Percentiles rank a stretch among this genome's conserved stretches.
These are phyloP conservation scores for Macrotrachela quadricornifera DNA, from an alignment of 1,140 invertebrate species.

Conservation along the genomic window DNA sequence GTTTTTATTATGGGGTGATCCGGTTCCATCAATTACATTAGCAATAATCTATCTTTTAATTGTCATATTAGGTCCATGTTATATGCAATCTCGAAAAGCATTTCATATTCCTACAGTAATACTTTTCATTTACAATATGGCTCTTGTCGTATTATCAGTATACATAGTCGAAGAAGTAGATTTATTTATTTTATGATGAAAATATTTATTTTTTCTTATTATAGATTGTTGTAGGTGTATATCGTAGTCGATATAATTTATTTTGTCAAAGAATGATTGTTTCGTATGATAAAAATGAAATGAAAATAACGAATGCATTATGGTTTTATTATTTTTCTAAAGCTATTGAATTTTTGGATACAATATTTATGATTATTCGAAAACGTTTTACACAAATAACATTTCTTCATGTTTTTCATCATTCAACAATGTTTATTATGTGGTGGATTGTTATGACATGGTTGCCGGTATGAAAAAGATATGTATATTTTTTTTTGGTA, in stretches of 20 bases:
- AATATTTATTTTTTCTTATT: not conserved
- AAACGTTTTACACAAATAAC: conserved; percentile 52
- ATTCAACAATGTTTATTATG: conserved; percentile 31
- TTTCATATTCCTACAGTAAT: conserved; percentile 16
- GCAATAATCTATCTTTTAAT: conserved; percentile 9
- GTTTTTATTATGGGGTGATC: not conserved
- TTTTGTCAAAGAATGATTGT: not conserved
- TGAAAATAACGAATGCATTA: conserved; percentile 10
- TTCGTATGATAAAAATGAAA: conserved; percentile 2
- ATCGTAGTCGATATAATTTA: not conserved
- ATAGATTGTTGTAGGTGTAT: not conserved
- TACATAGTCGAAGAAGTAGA: conserved; percentile 17
- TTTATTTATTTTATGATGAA: not conserved
- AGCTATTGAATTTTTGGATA: conserved; percentile 13
- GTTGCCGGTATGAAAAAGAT: conserved; percentile 4
- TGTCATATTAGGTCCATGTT: conserved; percentile 14
- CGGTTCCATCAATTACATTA: not conserved
- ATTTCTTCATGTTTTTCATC: conserved; percentile 49
- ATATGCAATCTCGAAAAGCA: conserved; percentile 18
- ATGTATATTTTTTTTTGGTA: too few species aligned
- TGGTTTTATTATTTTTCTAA: conserved; percentile 15
- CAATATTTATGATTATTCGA: conserved; percentile 34
- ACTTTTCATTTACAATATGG: conserved; percentile 18
- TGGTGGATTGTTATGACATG: conserved; percentile 20
- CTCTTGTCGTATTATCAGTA: conserved; percentile 16